Evolutionary conservation across 2,888 invertebrate species (phyloP).

Genomic region (Boloria euphrosyne): DNA sequence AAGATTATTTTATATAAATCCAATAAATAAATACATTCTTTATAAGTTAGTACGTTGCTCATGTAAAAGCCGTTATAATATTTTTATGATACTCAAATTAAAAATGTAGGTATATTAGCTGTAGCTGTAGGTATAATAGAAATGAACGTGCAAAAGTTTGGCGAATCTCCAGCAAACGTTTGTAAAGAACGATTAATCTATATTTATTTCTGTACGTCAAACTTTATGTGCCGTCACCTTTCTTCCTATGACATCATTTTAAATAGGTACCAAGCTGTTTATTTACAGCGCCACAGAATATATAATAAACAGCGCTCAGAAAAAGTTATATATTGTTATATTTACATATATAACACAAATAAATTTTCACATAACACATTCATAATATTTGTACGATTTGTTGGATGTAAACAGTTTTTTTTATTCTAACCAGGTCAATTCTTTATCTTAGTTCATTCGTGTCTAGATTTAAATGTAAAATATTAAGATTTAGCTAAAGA

Average conservation of each 20-base stretch:
- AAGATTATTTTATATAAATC: too few species aligned
- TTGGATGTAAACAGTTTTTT: too few species aligned
- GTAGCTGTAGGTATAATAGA: background rate
- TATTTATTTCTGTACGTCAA: slow-evolving; percentile 51
- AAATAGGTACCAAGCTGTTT: slow-evolving; percentile 21
- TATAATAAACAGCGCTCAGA: too few species aligned
- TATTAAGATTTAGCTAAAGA: too few species aligned
- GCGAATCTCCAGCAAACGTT: slow-evolving; percentile 66
- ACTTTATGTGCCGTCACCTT: slow-evolving; percentile 41
- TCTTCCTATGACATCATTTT: slow-evolving; percentile 39
- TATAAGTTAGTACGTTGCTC: background rate
- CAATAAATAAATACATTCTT: background rate
- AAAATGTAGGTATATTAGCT: background rate
- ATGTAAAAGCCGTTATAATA: background rate
- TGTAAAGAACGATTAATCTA: slow-evolving; percentile 69
- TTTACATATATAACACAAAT: background rate
- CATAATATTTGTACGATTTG: too few species aligned
- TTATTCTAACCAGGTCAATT: too few species aligned
- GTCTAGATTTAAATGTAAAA: too few species aligned
- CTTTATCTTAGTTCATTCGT: too few species aligned
- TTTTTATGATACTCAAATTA: background rate
- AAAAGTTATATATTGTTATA: slow-evolving; percentile 3
- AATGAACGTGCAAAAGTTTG: slow-evolving; percentile 49
- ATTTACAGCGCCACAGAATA: too few species aligned
- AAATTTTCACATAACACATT: too few species aligned